Evolutionary conservation across 2,797 vertebrate species (phyloP), one percentile per base, ranked within the genome.

Genomic region (Knipowitschia caucasica): DNA sequence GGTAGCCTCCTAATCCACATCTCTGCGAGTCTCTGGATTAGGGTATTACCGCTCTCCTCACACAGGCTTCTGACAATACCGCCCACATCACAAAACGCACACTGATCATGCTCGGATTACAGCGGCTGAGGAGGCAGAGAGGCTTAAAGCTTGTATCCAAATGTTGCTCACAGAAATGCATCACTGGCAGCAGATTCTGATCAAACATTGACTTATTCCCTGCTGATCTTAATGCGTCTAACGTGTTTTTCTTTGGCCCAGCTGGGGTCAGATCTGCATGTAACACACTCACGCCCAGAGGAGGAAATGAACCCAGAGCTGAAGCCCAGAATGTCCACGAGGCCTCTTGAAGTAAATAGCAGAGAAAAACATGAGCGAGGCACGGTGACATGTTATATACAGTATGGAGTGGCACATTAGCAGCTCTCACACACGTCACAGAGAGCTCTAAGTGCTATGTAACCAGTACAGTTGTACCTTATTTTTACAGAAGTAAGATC

Each of bases 1-100:
- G 54, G 70, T 64, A 1, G 70, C 34, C 54, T 49, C 53, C 49
- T 87, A 89, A 89, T 90, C 86, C 88, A 82, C 73, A 82, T 78
- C 78, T 77, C 18, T 55, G 71, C 88, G 83, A 88, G 69, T 88
- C 86, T 69, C 55, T 84, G 85, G 88, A 87, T 89, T 88, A 87
- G 25, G 8, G 73, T 60, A 75, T 82, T 79, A 83, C 55, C 29
- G 59, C 71, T 83, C 73, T 68, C 59, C 75, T 68, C 70, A 68
- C 71, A 59, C 54, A 59, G 46, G 56, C 62, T 55, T 77, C 35
- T 64, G 67, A 84, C 77, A 82, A 82, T 76, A 66, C 58, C 64
- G 52, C 77, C 77, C 79, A 75, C 74, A 59, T 76, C 67, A 67
- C 64, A 82, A 70, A 79, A 67, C 72, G 73, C 53, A 62, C 35